Percentiles rank a stretch among this genome's conserved stretches.
These are phyloP conservation scores for Dromius quadrimaculatus DNA, from an alignment of 2,888 invertebrate genomes.

Conservation along the genomic window DNA sequence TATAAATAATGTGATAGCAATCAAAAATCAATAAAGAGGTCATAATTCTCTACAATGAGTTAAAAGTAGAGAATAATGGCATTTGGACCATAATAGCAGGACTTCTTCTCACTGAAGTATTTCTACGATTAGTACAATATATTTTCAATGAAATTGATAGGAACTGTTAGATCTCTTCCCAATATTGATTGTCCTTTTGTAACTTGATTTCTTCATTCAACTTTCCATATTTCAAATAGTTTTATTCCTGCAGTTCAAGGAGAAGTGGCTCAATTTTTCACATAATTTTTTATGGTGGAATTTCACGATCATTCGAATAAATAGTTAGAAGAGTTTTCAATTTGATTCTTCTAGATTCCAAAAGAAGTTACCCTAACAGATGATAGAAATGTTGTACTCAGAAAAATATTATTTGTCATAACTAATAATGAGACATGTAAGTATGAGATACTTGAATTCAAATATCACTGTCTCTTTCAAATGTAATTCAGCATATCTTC, in stretches of 20 bases:
- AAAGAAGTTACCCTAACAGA: too few species aligned
- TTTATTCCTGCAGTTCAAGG: neutral
- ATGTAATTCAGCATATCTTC: too few species aligned
- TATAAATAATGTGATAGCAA: constrained; percentile 12
- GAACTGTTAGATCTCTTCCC: constrained; percentile 25
- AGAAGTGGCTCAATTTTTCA: neutral
- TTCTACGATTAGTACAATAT: constrained; percentile 41
- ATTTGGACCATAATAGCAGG: constrained; percentile 14
- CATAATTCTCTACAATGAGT: constrained; percentile 5
- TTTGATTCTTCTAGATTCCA: too few species aligned
- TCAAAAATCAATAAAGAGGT: constrained; percentile 34
- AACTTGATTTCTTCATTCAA: neutral
- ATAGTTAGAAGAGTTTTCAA: too few species aligned
- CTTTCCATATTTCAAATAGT: neutral
- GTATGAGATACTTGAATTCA: too few species aligned
- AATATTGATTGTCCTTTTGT: constrained; percentile 15
- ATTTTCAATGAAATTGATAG: constrained; percentile 38
- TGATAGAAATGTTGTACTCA: too few species aligned
- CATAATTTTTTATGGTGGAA: too few species aligned
- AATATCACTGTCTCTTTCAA: too few species aligned
- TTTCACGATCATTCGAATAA: too few species aligned
- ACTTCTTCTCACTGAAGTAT: constrained; percentile 14
- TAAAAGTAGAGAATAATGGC: constrained; percentile 18
- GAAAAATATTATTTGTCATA: too few species aligned
- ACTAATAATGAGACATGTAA: too few species aligned